Evolutionary conservation across 2,113 vertebrate species (phyloP).

Genomic region (Heliornis fulica): DNA sequence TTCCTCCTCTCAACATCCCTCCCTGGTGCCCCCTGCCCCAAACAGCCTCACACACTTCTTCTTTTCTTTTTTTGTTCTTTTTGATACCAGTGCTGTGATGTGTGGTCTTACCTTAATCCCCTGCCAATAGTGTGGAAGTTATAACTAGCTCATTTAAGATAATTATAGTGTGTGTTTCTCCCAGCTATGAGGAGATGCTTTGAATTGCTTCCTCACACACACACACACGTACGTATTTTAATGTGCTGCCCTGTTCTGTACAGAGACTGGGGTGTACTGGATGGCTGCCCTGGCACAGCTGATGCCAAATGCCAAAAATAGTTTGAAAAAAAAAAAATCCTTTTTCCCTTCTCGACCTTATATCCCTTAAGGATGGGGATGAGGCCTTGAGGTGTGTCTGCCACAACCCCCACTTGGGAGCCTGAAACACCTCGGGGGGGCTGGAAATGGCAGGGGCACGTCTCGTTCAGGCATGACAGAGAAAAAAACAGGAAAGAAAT

Average conservation of each 20-base stretch:
- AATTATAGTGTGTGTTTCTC: slow-evolving; percentile 62
- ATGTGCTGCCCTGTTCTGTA: slow-evolving; percentile 39
- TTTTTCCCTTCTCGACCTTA: not conserved
- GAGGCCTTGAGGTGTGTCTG: not conserved
- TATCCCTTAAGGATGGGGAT: not conserved
- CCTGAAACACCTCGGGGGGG: not conserved
- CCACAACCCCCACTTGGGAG: not conserved
- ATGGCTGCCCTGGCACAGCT: slow-evolving; percentile 28
- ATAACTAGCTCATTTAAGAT: slow-evolving; percentile 60
- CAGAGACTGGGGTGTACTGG: slow-evolving; percentile 37
- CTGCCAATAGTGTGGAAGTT: slow-evolving; percentile 33
- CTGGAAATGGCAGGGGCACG: too few species aligned
- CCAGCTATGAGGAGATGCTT: slow-evolving; percentile 61
- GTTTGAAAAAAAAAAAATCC: not conserved
- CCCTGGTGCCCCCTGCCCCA: not conserved
- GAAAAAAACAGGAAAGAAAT: not conserved
- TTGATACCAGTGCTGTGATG: not conserved
- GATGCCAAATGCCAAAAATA: slow-evolving; percentile 41
- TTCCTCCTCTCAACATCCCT: not conserved
- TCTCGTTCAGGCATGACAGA: fast-evolving
- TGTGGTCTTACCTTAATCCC: slow-evolving; percentile 24
- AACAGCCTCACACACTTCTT: not conserved
- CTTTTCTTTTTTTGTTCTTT: not conserved
- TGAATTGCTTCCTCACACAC: slow-evolving; percentile 44
- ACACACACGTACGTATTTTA: not conserved